Conservation (phyloP, 2,888 invertebrate genomes). For the Rhamnusium bicolor region DNA sequence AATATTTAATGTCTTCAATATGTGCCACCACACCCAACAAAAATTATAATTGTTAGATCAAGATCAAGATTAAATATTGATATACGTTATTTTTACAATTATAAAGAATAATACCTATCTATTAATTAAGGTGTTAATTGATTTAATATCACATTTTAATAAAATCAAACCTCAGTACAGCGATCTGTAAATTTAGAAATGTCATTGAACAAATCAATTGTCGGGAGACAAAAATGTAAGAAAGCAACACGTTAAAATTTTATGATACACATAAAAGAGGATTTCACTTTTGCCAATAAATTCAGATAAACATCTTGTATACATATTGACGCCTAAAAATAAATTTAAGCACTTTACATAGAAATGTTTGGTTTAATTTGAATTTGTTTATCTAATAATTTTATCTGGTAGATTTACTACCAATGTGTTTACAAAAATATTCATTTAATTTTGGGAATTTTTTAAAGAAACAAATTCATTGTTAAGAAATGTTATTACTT, state of each 20-base stretch:
- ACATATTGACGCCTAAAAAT: slow-evolving; percentile 11
- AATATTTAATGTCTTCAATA: too few relatives aligned
- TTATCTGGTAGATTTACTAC: neutral
- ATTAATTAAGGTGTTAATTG: too few relatives aligned
- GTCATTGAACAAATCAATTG: too few relatives aligned
- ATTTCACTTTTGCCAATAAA: neutral
- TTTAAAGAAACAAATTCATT: neutral
- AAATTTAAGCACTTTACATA: neutral
- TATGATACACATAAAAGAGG: neutral
- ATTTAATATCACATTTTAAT: too few relatives aligned
- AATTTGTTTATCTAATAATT: neutral
- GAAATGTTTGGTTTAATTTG: slow-evolving; percentile 1
- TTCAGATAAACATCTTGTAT: neutral
- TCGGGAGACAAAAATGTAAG: neutral
- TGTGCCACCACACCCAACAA: too few relatives aligned
- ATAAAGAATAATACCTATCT: too few relatives aligned
- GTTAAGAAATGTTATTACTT: neutral
- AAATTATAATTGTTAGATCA: too few relatives aligned
- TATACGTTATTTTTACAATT: too few relatives aligned
- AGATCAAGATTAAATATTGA: too few relatives aligned
- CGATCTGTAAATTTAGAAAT: too few relatives aligned
- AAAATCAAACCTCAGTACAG: too few relatives aligned
- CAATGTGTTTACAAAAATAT: neutral
- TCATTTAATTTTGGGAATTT: neutral
- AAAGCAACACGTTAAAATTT: neutral